Evolutionary conservation across 2,888 invertebrate genomes (phyloP), one percentile per base, ranked within the genome.

Genomic region (Cataglyphis altisquamis): DNA sequence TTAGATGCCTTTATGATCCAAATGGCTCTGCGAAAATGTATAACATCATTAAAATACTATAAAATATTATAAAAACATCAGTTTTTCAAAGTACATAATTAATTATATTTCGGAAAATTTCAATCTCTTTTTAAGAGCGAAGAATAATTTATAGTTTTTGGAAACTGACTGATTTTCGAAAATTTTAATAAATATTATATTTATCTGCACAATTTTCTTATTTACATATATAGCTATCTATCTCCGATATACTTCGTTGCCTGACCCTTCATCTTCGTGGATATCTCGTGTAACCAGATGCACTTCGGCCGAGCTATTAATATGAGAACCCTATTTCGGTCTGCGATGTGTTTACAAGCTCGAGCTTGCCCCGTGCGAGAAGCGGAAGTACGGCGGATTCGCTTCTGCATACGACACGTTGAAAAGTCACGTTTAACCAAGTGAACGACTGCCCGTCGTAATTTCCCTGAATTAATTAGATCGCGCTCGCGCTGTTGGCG

Each of bases 291-390:
- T 67, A 60, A 73, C 87, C 88, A 89, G 90, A 90, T 87, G 89
- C 87, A 87, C 89, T 86, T 68, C 75, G 73, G 84, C 80, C 85
- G 85, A 63, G 89, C 92, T 92, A 92, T 92, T 92, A 92, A 92
- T 92, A 92, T 89, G 86, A 80, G 85, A 87, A 85, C 78, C 85
- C 91, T 92, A 92, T 92, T 92, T 91, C 88, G 87, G 90, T 88
- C 87, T 75, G 81, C 86, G 84, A 83, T 87, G 90, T 92, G 91
- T 92, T 92, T 92, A 92, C 91, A 92, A 91, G 89, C 89, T 88
- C 86, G 86, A 39, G 68, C 72, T 81, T 63, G 41, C 74, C 68
- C 78, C 45, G 77, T 78, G 57, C 83, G 64, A 80, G 82, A 68
- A 91, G 89, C 89, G 89, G 90, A 91, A 90, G 87, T 86, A 74